phyloP scores from a whole-genome alignment of 2,888 invertebrate species.

The Andrena hattorfiana region DNA sequence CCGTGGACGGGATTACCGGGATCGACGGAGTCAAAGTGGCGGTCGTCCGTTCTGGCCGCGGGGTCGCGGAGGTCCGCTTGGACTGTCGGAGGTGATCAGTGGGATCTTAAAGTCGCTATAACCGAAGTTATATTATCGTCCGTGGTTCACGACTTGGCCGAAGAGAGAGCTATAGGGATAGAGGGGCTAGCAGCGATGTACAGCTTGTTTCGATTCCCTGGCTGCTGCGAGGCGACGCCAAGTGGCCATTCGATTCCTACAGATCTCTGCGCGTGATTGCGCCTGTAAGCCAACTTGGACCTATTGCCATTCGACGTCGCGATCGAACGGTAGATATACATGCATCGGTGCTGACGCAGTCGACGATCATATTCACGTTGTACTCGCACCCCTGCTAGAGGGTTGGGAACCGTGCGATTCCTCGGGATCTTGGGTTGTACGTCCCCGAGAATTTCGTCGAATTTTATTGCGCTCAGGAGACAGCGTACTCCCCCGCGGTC shows the following conservation, averaged over 20 bases:
- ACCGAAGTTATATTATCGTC: constrained; percentile 40
- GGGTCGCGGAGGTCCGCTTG: neutral
- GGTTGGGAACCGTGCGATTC: constrained; percentile 14
- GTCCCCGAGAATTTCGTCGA: constrained; percentile 22
- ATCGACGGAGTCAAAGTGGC: constrained; percentile 20
- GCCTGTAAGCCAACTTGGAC: constrained; percentile 61
- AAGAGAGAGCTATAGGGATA: neutral
- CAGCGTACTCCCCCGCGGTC: constrained; percentile 4
- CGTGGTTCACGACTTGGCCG: constrained; percentile 51
- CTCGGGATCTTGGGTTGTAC: neutral
- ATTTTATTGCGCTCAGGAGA: constrained; percentile 38
- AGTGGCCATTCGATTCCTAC: constrained; percentile 66
- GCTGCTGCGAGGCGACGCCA: constrained; percentile 44
- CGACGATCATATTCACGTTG: constrained; percentile 38
- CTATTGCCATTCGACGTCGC: constrained; percentile 40
- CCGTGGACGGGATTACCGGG: neutral
- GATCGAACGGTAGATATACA: constrained; percentile 27
- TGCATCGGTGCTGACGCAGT: constrained; percentile 19
- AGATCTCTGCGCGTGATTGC: constrained; percentile 64
- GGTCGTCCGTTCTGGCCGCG: neutral
- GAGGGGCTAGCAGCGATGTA: constrained; percentile 29
- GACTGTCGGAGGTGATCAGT: neutral
- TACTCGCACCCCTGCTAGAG: neutral
- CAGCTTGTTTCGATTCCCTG: constrained; percentile 52
- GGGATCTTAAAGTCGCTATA: constrained; percentile 26